Evolutionary conservation across 1,140 invertebrate genomes (phyloP).

Genomic region (Paralvinella palmiformis): DNA sequence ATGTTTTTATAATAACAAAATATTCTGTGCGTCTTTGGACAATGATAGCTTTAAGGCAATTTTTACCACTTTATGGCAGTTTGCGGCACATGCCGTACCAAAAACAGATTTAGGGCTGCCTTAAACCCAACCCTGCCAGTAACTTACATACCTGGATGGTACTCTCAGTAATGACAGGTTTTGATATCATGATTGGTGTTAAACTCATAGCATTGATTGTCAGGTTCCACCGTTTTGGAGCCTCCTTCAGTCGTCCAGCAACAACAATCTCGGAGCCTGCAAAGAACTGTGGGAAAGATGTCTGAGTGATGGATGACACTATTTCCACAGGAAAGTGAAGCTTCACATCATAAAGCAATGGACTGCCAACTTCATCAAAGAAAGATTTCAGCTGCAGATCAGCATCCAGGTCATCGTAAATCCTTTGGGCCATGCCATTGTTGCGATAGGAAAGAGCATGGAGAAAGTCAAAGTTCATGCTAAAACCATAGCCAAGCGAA

Average conservation of each 20-base stretch:
- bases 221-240: no score
- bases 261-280: slow-evolving; percentile 39
- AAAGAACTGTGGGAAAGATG: slow-evolving; percentile 34
- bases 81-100: no score
- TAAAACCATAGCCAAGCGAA: slow-evolving; percentile 65
- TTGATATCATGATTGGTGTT: no score
- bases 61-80: no score
- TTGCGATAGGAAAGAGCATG: slow-evolving; percentile 62
- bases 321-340: slow-evolving; percentile 57
- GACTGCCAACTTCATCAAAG: slow-evolving; percentile 66
- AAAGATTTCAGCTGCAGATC: slow-evolving; percentile 64
- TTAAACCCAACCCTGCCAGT: no score
- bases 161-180: no score
- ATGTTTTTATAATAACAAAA: no score
- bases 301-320: slow-evolving; percentile 31
- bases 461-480: slow-evolving; percentile 63
- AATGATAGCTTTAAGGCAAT: no score
- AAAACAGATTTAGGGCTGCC: no score
- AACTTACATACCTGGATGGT: no score
- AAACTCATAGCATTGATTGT: no score
- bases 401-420: slow-evolving; percentile 68
- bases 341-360: slow-evolving; percentile 62
- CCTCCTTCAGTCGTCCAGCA: slow-evolving; percentile 29
- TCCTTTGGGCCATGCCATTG: slow-evolving; percentile 63
- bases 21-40: no score